A percentile compares a stretch with the other conserved stretches of the same genome.
phyloP scores from a whole-genome alignment of 1,140 invertebrate species.

The Phthorimaea operculella region DNA sequence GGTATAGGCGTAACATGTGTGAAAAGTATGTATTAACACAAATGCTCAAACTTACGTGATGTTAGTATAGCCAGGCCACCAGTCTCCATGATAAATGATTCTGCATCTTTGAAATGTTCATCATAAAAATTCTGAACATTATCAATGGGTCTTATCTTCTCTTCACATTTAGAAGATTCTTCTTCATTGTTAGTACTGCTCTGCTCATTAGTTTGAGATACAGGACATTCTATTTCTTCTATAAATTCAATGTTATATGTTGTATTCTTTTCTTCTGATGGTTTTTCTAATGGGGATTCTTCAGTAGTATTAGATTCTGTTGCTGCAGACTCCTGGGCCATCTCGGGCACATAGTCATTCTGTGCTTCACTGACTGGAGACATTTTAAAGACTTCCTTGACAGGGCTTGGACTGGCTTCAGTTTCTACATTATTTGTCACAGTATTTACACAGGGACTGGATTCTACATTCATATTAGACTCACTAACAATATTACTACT shows the following conservation, averaged over 20 bases:
- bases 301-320: slow-evolving; percentile 12
- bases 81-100: slow-evolving; percentile 65
- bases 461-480: slow-evolving; percentile 22
- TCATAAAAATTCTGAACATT: slow-evolving; percentile 54
- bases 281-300: slow-evolving; percentile 19
- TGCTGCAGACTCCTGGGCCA: slow-evolving; percentile 21
- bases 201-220: slow-evolving; percentile 18
- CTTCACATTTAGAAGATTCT: slow-evolving; percentile 33
- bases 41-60: slow-evolving; percentile 35
- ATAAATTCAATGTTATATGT: slow-evolving; percentile 31
- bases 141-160: slow-evolving; percentile 35
- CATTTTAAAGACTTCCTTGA: slow-evolving; percentile 26
- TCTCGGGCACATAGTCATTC: slow-evolving; percentile 24
- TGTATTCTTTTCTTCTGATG: slow-evolving; percentile 17
- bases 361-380: slow-evolving; percentile 21
- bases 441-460: slow-evolving; percentile 29
- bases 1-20: too few species aligned
- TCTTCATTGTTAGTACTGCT: slow-evolving; percentile 23
- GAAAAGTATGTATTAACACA: too few species aligned
- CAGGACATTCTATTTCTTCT: slow-evolving; percentile 29
- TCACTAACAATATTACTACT: slow-evolving; percentile 41
- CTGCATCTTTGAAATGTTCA: slow-evolving; percentile 65
- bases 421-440: slow-evolving; percentile 14
- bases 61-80: slow-evolving; percentile 48
- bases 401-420: slow-evolving; percentile 16